These are phyloP conservation scores for Lycodopsis pacificus DNA, from an alignment of 2,797 vertebrate species.

Conservation along the genomic window DNA sequence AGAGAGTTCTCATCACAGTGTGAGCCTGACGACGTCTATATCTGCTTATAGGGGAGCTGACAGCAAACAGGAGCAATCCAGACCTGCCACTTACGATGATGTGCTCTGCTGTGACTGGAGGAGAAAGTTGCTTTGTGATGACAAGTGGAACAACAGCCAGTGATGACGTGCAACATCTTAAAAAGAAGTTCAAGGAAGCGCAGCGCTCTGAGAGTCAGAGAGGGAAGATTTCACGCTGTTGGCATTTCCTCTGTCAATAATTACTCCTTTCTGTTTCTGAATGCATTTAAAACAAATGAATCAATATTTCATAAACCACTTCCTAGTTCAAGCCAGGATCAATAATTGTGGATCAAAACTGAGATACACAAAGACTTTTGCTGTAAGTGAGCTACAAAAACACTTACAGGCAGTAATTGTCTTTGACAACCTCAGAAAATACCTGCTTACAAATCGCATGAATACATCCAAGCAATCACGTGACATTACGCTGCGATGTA, in stretches of 20 bases:
- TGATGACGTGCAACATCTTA: constrained; percentile 27
- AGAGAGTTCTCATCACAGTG: constrained; percentile 19
- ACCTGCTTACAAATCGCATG: not conserved
- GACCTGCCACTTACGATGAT: constrained; percentile 43
- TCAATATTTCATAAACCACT: not conserved
- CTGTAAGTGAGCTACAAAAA: not conserved
- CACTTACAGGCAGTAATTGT: not conserved
- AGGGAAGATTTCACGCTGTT: constrained; percentile 1
- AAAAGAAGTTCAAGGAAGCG: constrained; percentile 13
- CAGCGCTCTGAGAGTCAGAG: constrained; percentile 5
- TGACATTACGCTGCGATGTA: not conserved
- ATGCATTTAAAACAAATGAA: not conserved
- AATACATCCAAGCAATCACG: not conserved
- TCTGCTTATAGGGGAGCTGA: constrained; percentile 37
- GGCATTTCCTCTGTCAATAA: constrained; percentile 5
- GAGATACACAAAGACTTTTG: not conserved
- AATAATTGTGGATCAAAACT: not conserved
- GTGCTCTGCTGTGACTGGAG: constrained; percentile 35
- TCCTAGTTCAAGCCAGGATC: not conserved
- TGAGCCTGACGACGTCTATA: constrained; percentile 41
- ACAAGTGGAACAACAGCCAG: constrained; percentile 33
- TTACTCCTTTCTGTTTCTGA: not conserved
- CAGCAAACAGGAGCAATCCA: constrained; percentile 22
- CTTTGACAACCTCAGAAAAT: not conserved
- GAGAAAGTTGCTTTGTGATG: constrained; percentile 35